phyloP scores from a whole-genome alignment of 2,888 invertebrate species.

The Limnephilus marmoratus region DNA sequence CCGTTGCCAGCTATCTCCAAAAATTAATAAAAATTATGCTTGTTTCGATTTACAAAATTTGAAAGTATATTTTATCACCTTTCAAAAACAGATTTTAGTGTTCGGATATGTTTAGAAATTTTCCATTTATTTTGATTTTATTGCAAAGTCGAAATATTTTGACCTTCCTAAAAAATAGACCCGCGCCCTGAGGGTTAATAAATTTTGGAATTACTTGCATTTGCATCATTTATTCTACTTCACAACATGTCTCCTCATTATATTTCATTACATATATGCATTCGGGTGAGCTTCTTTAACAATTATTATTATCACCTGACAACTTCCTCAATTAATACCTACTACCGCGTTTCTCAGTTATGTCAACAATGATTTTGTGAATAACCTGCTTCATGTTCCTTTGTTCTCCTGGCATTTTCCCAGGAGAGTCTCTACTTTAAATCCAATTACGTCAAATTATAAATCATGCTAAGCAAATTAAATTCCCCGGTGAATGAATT shows the following conservation, averaged over 20 bases:
- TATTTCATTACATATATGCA: background rate
- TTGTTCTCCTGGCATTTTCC: background rate
- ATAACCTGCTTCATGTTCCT: background rate
- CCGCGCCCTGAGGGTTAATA: no score
- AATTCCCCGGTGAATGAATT: background rate
- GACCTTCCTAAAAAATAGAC: no score
- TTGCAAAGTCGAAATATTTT: no score
- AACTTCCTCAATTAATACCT: constrained; percentile 26
- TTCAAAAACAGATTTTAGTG: no score
- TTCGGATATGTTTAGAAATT: no score
- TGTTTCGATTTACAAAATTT: no score
- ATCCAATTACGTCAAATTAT: background rate
- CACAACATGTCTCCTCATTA: background rate
- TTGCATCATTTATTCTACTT: no score
- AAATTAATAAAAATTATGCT: no score
- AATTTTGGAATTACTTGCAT: no score
- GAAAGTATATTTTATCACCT: no score
- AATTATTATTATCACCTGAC: background rate
- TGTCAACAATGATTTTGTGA: background rate
- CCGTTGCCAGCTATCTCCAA: no score
- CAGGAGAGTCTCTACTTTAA: background rate
- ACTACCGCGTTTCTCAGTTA: background rate
- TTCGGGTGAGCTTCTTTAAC: background rate
- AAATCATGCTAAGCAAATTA: background rate
- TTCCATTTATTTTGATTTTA: no score